phyloP scores from a whole-genome alignment of 2,888 invertebrate species.

The Thera britannica region DNA sequence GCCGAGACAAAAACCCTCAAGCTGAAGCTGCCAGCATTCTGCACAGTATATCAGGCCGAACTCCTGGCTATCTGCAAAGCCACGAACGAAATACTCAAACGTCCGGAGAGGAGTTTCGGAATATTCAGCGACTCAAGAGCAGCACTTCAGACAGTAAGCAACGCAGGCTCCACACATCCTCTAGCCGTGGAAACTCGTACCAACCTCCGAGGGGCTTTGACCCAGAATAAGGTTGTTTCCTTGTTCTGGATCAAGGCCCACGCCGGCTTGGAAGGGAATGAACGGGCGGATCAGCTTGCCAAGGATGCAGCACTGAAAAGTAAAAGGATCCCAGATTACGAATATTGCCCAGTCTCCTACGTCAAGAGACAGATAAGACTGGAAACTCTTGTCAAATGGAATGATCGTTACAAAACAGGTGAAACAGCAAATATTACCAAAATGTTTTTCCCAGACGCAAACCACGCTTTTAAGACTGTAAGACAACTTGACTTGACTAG shows the following conservation, averaged over 20 bases:
- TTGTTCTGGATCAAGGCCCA: constrained; percentile 27
- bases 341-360: constrained; percentile 14
- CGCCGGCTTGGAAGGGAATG: constrained; percentile 21
- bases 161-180: constrained; percentile 8
- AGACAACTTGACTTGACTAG: background rate
- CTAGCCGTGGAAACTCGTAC: background rate
- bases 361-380: constrained; percentile 9
- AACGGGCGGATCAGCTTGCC: constrained; percentile 23
- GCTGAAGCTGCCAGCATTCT: constrained; percentile 15
- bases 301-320: constrained; percentile 15
- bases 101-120: background rate
- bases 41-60: constrained; percentile 23
- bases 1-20: constrained; percentile 5
- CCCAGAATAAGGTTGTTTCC: background rate
- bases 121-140: constrained; percentile 25
- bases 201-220: background rate
- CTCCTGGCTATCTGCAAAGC: constrained; percentile 10
- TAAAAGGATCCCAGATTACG: constrained; percentile 15
- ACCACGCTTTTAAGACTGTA: background rate
- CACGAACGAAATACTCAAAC: background rate
- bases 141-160: background rate
- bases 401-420: constrained; percentile 1
- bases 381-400: constrained; percentile 12
- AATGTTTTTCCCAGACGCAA: constrained; percentile 21
- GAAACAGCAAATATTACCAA: constrained; percentile 10